Base-by-base conservation (phyloP, 2,797 vertebrate genomes). In the Podarcis lilfordi region DNA sequence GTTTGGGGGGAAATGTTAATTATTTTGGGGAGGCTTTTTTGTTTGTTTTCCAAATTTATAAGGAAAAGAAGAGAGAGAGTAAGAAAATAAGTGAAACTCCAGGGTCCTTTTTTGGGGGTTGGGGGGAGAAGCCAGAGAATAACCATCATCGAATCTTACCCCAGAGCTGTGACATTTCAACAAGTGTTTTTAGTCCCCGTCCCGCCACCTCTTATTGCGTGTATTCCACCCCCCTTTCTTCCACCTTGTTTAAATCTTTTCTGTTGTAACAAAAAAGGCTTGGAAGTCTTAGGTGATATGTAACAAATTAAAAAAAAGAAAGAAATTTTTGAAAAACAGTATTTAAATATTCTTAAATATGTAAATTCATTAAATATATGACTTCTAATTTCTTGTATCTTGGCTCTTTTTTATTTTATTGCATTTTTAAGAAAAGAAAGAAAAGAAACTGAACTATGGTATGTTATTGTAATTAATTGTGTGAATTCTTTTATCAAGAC, bases 251-350 rank as follows among this genome's bases (percentile, higher is more conserved):
- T 92, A 6, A 0, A 77, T 93, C 91, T 98, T 97, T 98, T 98
- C 95, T 98, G 97, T 99, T 97, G 95, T 96, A 97, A 97, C 97
- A 98, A 98, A 98, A 96, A 90, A 95, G 97, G 98, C 98, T 99
- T 99, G 98, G 98, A 98, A 98, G 98, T 98, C 98, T 99, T 99
- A 98, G 98, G 98, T 97, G 97, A 94, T 96, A 93, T 96, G 95
- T 97, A 97, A 97, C 96, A 95, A 96, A 96, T 96, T 95, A 96
- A 94, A 96, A 93, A 90, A 91, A 88, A 43, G 43, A 9, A 90
- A 87, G 95, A 95, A 86, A 9, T 91, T 96, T 97, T 96, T 95
- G 96, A 96, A 95, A 91, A 91, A 93, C 97, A 97, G 97, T 97
- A 97, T 97, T 97, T 97, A 97, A 97, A 97, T 97, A 97, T 97